Evolutionary conservation across 2,113 vertebrate species (phyloP), one percentile per base, ranked within the genome.

Genomic region (Vidua chalybeata): DNA sequence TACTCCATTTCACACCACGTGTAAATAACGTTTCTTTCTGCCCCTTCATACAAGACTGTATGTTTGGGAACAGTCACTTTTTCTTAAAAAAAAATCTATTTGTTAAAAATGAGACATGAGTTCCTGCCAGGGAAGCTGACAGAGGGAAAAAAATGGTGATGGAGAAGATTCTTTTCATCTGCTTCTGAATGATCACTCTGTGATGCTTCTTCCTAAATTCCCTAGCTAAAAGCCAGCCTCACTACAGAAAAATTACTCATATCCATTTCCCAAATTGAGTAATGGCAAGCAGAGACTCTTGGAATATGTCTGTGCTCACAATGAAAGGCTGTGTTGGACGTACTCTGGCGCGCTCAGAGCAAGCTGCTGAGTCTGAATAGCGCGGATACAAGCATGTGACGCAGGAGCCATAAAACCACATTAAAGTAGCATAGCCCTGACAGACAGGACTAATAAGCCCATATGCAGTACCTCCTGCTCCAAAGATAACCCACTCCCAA

Each of bases 401-500:
- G 79, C 91, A 77, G 83, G 28, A 89, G 72, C 68, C 94, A 58
- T 73, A 88, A 95, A 96, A 54, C 75, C 85, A 92, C 92, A 93
- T 88, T 92, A 92, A 94, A 96, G 96, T 93, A 77, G 86, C 80
- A 55, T 39, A 96, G 94, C 63, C 92, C 83, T 96, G 94, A 96
- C 92, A 94, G 95, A 94, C 95, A 96, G 79, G 90, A 94, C 92
- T 97, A 97, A 95, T 94, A 94, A 95, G 79, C 90, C 95, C 95
- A 92, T 97, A 94, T 86, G 94, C 79, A 84, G 75, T 86, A 51
- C 86, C 94, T 95, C 90, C 96, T 95, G 86, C 92, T 97, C 90
- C 90, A 90, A 74, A 93, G 94, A 94, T 88, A 93, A 90, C 88
- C 95, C 92, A 63, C 80, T 96, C 79, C 75, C 88, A 95, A 94